A percentile compares a stretch with the other conserved stretches of the same genome.
These are phyloP conservation scores for Cataglyphis albicans DNA, from an alignment of 2,888 invertebrate species.

Conservation along the genomic window DNA sequence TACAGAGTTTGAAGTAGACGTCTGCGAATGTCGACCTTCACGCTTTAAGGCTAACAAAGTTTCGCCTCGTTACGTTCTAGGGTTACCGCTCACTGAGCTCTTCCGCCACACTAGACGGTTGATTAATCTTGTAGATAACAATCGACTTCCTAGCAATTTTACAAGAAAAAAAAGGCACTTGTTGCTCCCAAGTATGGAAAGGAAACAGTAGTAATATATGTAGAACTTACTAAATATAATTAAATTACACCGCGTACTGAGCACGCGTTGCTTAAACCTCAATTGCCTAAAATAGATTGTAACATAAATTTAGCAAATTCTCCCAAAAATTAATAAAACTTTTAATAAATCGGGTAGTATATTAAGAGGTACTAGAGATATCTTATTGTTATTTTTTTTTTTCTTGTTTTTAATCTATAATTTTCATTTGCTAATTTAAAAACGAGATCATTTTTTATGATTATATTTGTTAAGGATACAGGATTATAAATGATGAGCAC, in stretches of 20 bases:
- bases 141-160: conserved; percentile 64
- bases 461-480: neutral
- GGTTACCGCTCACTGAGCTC: conserved; percentile 61
- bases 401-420: neutral
- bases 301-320: neutral
- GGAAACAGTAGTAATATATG: neutral
- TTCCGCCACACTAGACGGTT: conserved; percentile 62
- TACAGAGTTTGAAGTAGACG: conserved; percentile 26
- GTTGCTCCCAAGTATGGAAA: conserved; percentile 59
- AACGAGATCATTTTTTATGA: neutral
- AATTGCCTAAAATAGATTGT: neutral
- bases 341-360: neutral
- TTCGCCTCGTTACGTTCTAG: conserved; percentile 75
- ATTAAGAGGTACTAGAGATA: neutral
- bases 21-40: conserved; percentile 61
- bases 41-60: conserved; percentile 76
- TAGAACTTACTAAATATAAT: conserved; percentile 36
- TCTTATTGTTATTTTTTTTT: neutral
- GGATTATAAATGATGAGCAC: conserved; percentile 13
- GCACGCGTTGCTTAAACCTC: conserved; percentile 19
- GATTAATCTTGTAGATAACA: conserved; percentile 74
- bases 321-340: neutral
- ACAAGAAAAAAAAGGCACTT: conserved; percentile 67
- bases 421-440: neutral
- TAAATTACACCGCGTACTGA: conserved; percentile 15